Base-by-base conservation (phyloP, 2,113 vertebrate genomes). In the Octodon degus region DNA sequence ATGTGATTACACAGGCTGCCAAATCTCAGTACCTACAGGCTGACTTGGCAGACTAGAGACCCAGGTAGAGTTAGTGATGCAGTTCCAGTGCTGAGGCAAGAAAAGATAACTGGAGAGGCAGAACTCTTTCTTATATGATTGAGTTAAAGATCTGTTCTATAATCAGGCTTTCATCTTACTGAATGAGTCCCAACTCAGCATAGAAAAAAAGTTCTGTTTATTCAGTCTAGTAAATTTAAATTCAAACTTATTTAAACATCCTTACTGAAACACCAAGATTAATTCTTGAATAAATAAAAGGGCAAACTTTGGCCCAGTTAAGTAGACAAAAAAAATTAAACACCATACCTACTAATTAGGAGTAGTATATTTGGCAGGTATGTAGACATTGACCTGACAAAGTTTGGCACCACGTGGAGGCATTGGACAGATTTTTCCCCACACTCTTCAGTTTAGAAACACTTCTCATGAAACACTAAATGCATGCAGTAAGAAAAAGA, bases 361-460 rank as follows among this genome's bases (percentile, higher is more conserved):
- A 20, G 32, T 40, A 58, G 76, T 25, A 0, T 27, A 91, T 63
- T 77, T n/a, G 32, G 22, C 19, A 60, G 3, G 5, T 32, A 27
- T 9, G 16, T 12, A 43, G 81, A 27, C 24, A 65, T 7, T 27
- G 1, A 10, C n/a, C 24, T 12, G 0, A 32, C 19, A 11, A 90
- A 70, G n/a, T 43, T 11, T 60, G 32, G 5, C 5, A 1, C 27
- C 9, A 2, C 17, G 10, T 8, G 53, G 60, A 83, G 20, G 60
- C 30, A 58, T 13, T 30, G n/a, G 2, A 11, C 13, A 62, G 30
- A 63, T 22, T 11, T 0, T 27, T 11, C 0, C 8, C 58, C 27
- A 53, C 1, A 43, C 16, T 83, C 67, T 72, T 72, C 37, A 32
- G 1, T 14, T 79, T 22, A 86, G n/a, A 67, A 19, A 53, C n/a